Evolutionary conservation across 2,888 invertebrate genomes (phyloP).

Genomic region (Spilarctia lutea): DNA sequence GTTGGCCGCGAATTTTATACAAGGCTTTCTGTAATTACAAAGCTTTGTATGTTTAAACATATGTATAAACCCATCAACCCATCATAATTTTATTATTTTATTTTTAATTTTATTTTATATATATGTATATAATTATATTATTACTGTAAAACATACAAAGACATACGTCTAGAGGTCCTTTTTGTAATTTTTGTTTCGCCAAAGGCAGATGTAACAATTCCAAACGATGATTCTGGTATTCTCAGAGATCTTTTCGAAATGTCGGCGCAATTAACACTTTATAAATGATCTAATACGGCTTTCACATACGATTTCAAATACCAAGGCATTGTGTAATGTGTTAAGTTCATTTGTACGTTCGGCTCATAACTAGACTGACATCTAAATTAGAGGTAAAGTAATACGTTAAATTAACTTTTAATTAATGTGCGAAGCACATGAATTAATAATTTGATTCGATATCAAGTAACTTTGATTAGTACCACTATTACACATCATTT

Average conservation of each 20-base stretch:
- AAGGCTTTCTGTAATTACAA: neutral
- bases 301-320: conserved; percentile 25
- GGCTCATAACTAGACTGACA: neutral
- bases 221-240: conserved; percentile 30
- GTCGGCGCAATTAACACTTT: conserved; percentile 30
- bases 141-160: neutral
- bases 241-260: conserved; percentile 24
- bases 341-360: neutral
- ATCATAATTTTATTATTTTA: neutral
- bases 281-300: conserved; percentile 24
- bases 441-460: neutral
- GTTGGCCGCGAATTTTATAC: neutral
- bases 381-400: neutral
- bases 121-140: no score
- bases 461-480: neutral
- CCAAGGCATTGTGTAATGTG: conserved; percentile 1
- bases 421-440: neutral
- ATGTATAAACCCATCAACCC: neutral
- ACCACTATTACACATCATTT: neutral
- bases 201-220: conserved; percentile 23
- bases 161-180: conserved; percentile 22
- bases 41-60: neutral
- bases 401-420: neutral
- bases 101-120: no score
- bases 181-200: conserved; percentile 34